Conservation (phyloP, 1,140 invertebrate genomes). For the Caenorhabditis briggsae region DNA sequence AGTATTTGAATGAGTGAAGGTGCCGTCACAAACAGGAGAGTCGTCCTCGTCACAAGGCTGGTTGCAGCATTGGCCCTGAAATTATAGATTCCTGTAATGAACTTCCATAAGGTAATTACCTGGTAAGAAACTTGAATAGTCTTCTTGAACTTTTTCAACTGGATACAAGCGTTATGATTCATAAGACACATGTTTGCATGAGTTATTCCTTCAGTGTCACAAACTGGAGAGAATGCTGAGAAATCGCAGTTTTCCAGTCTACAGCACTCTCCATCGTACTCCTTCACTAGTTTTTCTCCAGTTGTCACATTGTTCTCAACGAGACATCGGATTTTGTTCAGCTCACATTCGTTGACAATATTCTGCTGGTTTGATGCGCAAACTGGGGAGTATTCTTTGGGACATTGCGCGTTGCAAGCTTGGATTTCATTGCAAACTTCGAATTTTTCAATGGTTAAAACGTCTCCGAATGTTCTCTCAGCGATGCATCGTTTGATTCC, state of each 20-base stretch:
- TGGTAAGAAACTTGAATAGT: slow-evolving; percentile 27
- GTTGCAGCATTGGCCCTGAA: slow-evolving; percentile 62
- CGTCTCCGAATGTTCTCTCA: slow-evolving; percentile 58
- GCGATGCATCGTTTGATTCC: slow-evolving; percentile 67
- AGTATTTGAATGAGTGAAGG: slow-evolving; percentile 56
- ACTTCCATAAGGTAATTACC: neutral
- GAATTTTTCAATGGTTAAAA: slow-evolving; percentile 69
- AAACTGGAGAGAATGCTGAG: slow-evolving; percentile 58
- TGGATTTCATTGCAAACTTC: slow-evolving; percentile 62
- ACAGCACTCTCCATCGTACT: slow-evolving; percentile 71
- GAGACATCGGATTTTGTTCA: slow-evolving; percentile 65
- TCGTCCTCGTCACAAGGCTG: slow-evolving; percentile 58
- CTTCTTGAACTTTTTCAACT: slow-evolving; percentile 50
- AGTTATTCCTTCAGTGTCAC: slow-evolving; percentile 61
- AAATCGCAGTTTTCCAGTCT: slow-evolving; percentile 54
- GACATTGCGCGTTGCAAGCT: slow-evolving; percentile 64
- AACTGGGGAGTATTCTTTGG: slow-evolving; percentile 68
- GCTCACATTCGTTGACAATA: slow-evolving; percentile 66
- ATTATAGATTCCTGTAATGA: neutral
- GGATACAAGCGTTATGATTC: slow-evolving; percentile 56
- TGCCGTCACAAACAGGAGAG: slow-evolving; percentile 60
- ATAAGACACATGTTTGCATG: slow-evolving; percentile 61
- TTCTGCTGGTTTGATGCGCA: slow-evolving; percentile 70
- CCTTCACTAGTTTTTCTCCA: slow-evolving; percentile 46
- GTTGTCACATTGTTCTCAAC: slow-evolving; percentile 53